Conservation (phyloP, 2,797 vertebrate genomes). For the Sebastes matsubarae region DNA sequence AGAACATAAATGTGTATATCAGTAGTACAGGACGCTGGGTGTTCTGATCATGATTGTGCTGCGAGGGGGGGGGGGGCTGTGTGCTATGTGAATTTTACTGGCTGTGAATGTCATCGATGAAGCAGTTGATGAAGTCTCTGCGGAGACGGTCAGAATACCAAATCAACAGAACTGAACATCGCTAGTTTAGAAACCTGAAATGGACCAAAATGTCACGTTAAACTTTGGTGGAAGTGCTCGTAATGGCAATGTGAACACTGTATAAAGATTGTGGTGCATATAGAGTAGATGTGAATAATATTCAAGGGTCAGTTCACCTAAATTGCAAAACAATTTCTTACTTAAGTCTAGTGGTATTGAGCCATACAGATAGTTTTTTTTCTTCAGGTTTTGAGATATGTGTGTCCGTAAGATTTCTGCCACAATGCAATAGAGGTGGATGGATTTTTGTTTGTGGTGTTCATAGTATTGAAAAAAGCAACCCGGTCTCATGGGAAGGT, state of each 20-base stretch:
- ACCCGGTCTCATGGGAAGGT: too few species aligned
- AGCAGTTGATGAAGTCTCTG: slow-evolving; percentile 27
- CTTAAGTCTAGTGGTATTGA: background rate
- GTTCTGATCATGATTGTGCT: slow-evolving; percentile 23
- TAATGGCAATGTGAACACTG: slow-evolving; percentile 20
- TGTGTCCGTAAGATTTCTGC: background rate
- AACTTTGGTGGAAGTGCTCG: slow-evolving; percentile 14
- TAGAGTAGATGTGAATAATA: slow-evolving; percentile 24
- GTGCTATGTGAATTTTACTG: slow-evolving; percentile 41
- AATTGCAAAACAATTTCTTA: background rate
- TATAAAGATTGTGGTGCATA: slow-evolving; percentile 35
- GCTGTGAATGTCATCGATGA: slow-evolving; percentile 51
- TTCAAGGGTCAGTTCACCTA: slow-evolving; percentile 9
- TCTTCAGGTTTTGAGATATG: background rate
- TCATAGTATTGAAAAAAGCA: background rate
- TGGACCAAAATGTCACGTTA: slow-evolving; percentile 44
- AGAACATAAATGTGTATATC: slow-evolving; percentile 21
- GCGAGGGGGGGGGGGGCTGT: background rate
- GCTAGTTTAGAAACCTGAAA: slow-evolving; percentile 1
- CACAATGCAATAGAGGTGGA: background rate
- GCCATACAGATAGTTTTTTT: background rate
- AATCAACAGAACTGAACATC: slow-evolving; percentile 24
- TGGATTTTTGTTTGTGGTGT: background rate
- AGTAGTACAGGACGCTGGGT: slow-evolving; percentile 4
- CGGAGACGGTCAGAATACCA: slow-evolving; percentile 48